Conservation (phyloP, 2,113 vertebrate genomes). For the Aleadryas rufinucha region DNA sequence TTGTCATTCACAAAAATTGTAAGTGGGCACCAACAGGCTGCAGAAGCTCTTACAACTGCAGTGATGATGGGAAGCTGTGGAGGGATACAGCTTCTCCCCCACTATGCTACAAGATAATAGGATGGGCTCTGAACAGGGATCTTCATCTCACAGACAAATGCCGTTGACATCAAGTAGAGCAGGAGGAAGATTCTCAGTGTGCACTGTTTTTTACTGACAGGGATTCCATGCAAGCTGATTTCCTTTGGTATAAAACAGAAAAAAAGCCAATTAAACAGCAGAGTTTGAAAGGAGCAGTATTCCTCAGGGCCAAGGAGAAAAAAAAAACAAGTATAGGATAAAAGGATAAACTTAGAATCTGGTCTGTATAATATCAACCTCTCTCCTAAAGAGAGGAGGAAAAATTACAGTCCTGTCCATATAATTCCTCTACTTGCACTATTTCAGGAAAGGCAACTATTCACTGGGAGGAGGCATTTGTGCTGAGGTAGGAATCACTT, state of each 20-base stretch:
- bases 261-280: not conserved
- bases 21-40: not conserved
- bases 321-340: rapidly evolving
- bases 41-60: not conserved
- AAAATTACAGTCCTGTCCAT: not conserved
- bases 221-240: not conserved
- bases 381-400: not conserved
- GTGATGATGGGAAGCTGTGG: not conserved
- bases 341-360: not conserved
- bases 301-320: not conserved
- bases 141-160: not conserved
- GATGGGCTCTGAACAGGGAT: not conserved
- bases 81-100: not conserved
- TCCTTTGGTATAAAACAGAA: not conserved
- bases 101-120: too few relatives aligned
- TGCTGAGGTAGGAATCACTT: not conserved
- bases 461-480: not conserved
- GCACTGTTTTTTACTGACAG: not conserved
- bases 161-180: not conserved
- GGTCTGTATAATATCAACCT: not conserved
- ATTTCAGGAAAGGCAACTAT: not conserved
- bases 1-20: not conserved
- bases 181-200: not conserved
- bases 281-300: not conserved
- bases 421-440: not conserved